Evolutionary conservation across 2,113 vertebrate genomes (phyloP), one percentile per base, ranked within the genome.

Genomic region (Holacanthus passer): DNA sequence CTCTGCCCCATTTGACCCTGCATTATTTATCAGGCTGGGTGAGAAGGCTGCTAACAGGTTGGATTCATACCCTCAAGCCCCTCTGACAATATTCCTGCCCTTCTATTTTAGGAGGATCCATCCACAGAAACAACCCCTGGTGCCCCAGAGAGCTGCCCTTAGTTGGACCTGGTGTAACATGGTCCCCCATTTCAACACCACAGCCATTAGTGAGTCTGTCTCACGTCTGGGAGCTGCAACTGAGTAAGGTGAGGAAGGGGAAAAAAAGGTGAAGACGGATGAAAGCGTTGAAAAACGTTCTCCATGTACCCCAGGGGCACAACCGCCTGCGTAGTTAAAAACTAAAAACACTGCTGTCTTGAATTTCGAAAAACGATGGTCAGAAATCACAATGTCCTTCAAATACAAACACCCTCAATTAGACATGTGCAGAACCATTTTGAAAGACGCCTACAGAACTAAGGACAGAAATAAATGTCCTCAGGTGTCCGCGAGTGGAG

Each of bases 21-120:
- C 85, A 90, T 92, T 91, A 92, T 92, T 91, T 84, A 91, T 91
- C 80, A 85, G 62, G 56, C 19, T 0, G 27, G 67, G 66, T 62
- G 73, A 87, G 79, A 84, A 71, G 67, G 69, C 80, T 62, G 77
- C 50, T 58, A 87, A 89, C 83, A 80, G 84, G 85, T 84, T 85
- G 81, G 71, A 71, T 73, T 81, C 24, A 72, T 73, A 82, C 75
- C 75, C 79, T 52, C 64, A 6, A 70, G 68, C 39, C 66, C 55
- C 16, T 81, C 45, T 77, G 77, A 63, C 73, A 76, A 60, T 64
- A 82, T 65, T 52, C 45, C 87, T 50, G 71, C 45, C 71, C 29
- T 56, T 90, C 81, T 87, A 82, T 90, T 88, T 88, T 39, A 72
- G 66, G 47, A 45, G 68, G 84, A 71, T n/a, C 77, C 37, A 64